phyloP scores from a whole-genome alignment of 2,888 invertebrate genomes.

The Erpobdella octoculata region DNA sequence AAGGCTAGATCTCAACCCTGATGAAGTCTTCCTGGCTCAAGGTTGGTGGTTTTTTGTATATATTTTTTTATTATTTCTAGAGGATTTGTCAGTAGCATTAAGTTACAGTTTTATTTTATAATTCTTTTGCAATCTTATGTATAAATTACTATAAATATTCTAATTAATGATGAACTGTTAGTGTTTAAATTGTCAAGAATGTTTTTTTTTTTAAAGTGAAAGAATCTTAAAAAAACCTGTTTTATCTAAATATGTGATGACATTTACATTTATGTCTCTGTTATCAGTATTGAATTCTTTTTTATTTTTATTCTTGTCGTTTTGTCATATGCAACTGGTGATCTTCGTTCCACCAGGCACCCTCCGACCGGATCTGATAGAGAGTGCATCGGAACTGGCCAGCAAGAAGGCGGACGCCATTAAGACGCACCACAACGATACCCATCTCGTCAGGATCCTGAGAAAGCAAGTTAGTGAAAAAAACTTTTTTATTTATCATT shows the following conservation, averaged over 20 bases:
- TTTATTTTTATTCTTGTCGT: neutral
- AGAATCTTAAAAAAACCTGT: no score
- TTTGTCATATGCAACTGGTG: neutral
- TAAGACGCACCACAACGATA: conserved; percentile 99
- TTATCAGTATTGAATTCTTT: neutral
- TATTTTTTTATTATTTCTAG: no score
- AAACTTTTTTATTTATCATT: neutral
- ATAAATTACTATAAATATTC: neutral
- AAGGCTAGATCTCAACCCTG: conserved; percentile 78
- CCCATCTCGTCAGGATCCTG: conserved; percentile 76
- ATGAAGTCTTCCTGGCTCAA: conserved; percentile 85
- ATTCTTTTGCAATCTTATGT: no score
- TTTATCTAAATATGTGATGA: no score
- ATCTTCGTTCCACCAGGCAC: conserved; percentile 59
- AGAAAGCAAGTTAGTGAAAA: conserved; percentile 53
- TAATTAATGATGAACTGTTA: neutral
- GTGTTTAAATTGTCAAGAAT: no score
- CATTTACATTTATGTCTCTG: neutral
- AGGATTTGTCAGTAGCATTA: no score
- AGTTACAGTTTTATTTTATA: no score
- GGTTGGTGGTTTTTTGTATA: conserved; percentile 54
- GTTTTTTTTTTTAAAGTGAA: no score
- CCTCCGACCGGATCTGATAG: conserved; percentile 90
- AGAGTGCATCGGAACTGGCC: conserved; percentile 81
- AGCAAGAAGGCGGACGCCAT: conserved; percentile 83